Percentiles rank a stretch among this genome's conserved stretches.
Conservation (phyloP, 2,888 invertebrate genomes). For the Melanargia galathea region DNA sequence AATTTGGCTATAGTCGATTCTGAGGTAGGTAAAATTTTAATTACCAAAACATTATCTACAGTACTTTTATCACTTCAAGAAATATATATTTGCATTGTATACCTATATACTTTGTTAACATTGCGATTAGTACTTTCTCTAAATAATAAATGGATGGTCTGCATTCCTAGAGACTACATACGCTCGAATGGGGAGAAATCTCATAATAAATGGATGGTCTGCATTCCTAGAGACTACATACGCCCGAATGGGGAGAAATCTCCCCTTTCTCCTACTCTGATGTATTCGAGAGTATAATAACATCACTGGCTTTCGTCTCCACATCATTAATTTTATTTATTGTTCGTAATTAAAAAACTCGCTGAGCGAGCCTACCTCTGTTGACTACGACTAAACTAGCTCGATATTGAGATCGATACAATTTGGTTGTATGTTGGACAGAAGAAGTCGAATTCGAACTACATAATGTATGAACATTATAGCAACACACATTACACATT, state of each 20-base stretch:
- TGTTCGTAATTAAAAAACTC: not conserved
- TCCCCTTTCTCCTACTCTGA: no score
- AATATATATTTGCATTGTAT: no score
- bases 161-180: not conserved
- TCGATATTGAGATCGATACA: constrained; percentile 50
- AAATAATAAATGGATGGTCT: not conserved
- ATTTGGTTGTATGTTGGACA: constrained; percentile 48
- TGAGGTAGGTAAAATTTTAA: not conserved
- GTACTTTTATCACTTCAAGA: no score
- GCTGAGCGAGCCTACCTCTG: not conserved
- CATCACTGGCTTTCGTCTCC: not conserved
- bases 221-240: not conserved
- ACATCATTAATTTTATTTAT: not conserved
- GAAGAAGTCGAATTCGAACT: constrained; percentile 68
- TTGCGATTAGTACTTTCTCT: not conserved
- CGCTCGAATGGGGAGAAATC: not conserved
- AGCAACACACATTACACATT: constrained; percentile 71
- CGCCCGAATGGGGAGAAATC: not conserved
- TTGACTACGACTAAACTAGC: constrained; percentile 10
- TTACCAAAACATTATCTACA: not conserved
- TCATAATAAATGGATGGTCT: not conserved
- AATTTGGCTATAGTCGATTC: not conserved
- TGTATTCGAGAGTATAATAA: not conserved
- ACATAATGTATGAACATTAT: constrained; percentile 53
- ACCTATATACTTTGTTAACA: not conserved